These are phyloP conservation scores for Drosophila sp. DNA, from an alignment of 1,140 invertebrate species.

Conservation along the genomic window DNA sequence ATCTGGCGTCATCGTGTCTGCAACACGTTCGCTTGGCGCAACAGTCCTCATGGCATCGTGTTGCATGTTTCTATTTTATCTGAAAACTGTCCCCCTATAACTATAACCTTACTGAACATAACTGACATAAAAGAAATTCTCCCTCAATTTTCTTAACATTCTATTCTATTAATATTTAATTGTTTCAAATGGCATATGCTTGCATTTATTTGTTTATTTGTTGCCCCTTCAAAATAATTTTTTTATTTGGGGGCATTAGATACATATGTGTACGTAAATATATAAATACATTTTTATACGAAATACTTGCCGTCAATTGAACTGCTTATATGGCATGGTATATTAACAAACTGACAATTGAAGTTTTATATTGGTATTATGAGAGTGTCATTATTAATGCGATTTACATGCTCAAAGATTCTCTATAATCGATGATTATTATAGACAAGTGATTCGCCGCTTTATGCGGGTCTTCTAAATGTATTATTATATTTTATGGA, in stretches of 20 bases:
- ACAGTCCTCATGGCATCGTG: not conserved
- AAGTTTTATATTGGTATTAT: slow-evolving; percentile 14
- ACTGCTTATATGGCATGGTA: slow-evolving; percentile 40
- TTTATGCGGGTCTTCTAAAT: slow-evolving; percentile 10
- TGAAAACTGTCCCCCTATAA: not conserved
- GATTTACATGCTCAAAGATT: slow-evolving; percentile 9
- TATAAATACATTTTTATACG: slow-evolving; percentile 50
- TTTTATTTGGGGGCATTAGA: slow-evolving; percentile 38
- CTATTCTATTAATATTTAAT: slow-evolving; percentile 58
- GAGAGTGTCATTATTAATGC: not conserved
- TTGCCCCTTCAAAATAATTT: slow-evolving; percentile 20
- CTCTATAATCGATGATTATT: not conserved
- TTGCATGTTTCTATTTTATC: not conserved
- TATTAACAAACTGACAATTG: slow-evolving; percentile 27
- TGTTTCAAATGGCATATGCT: slow-evolving; percentile 66
- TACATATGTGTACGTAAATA: too few species aligned
- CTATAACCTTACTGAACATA: slow-evolving; percentile 4
- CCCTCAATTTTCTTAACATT: slow-evolving; percentile 18
- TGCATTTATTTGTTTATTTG: slow-evolving; percentile 59
- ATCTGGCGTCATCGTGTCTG: slow-evolving; percentile 54
- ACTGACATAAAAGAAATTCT: slow-evolving; percentile 3
- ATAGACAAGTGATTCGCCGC: not conserved
- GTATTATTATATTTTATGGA: too few species aligned
- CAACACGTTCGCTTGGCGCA: not conserved
- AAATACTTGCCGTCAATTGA: slow-evolving; percentile 62